Conservation (phyloP, 2,113 vertebrate species). For the Otis tarda region DNA sequence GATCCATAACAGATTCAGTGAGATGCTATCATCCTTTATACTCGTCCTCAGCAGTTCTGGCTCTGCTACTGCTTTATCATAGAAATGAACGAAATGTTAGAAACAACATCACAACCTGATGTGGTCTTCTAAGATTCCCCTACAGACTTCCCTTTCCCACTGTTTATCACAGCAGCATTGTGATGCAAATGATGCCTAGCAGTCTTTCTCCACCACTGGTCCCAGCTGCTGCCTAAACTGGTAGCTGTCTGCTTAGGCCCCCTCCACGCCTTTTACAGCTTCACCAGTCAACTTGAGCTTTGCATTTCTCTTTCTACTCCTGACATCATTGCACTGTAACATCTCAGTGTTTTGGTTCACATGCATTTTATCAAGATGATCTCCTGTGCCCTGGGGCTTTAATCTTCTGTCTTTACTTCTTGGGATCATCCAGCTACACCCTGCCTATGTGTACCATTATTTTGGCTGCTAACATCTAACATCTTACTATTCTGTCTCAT, state of each 20-base stretch:
- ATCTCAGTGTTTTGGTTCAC: background rate
- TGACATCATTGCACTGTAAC: background rate
- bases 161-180: background rate
- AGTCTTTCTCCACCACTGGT: background rate
- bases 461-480: background rate
- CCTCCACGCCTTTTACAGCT: background rate
- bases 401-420: background rate
- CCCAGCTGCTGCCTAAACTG: background rate
- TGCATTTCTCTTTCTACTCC: background rate
- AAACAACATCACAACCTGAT: background rate
- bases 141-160: background rate
- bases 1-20: background rate
- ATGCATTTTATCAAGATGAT: background rate
- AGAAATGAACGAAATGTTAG: background rate
- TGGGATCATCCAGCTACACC: background rate
- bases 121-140: background rate
- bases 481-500: background rate
- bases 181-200: background rate
- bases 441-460: background rate
- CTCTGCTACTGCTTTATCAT: background rate
- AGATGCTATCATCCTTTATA: background rate
- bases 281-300: background rate
- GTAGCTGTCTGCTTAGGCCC: background rate
- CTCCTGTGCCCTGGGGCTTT: background rate
- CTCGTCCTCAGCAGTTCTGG: background rate